phyloP scores from a whole-genome alignment of 2,113 vertebrate genomes.

The Stomatorhinus ivindoensis region DNA sequence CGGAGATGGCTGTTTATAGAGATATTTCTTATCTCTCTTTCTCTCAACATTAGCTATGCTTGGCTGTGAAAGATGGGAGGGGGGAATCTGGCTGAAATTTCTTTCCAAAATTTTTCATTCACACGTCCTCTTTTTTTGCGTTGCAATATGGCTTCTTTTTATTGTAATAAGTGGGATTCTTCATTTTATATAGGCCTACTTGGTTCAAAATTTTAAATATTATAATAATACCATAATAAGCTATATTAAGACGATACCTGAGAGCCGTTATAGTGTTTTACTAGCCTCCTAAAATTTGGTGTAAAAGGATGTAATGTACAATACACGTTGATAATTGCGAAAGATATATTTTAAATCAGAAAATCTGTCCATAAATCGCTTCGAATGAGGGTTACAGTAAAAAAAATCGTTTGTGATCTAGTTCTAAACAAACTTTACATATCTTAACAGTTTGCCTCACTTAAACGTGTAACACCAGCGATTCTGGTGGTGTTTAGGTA shows the following conservation, averaged over 20 bases:
- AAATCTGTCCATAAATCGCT: not conserved
- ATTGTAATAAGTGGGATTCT: not conserved
- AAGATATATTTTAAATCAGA: not conserved
- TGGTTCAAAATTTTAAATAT: not conserved
- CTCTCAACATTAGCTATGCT: not conserved
- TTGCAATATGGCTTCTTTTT: not conserved
- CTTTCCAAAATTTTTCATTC: not conserved
- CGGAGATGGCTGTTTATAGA: constrained; percentile 23
- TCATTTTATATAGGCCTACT: not conserved
- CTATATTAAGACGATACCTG: not conserved
- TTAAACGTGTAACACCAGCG: not conserved
- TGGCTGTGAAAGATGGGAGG: not conserved
- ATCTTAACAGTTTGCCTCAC: not conserved
- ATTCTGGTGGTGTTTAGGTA: not conserved
- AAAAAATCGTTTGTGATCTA: not conserved
- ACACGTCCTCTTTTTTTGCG: not conserved
- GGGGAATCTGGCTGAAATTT: not conserved
- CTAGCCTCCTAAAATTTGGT: not conserved
- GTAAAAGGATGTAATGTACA: not conserved
- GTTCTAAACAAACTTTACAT: not conserved
- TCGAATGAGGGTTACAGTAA: not conserved
- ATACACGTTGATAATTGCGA: not conserved
- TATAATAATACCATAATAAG: not conserved
- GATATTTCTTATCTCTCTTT: not conserved
- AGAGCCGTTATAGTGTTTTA: not conserved